Percentiles rank a stretch among this genome's conserved stretches.
phyloP scores from a whole-genome alignment of 2,888 invertebrate species.

The Pachycephus smyrnensis region DNA sequence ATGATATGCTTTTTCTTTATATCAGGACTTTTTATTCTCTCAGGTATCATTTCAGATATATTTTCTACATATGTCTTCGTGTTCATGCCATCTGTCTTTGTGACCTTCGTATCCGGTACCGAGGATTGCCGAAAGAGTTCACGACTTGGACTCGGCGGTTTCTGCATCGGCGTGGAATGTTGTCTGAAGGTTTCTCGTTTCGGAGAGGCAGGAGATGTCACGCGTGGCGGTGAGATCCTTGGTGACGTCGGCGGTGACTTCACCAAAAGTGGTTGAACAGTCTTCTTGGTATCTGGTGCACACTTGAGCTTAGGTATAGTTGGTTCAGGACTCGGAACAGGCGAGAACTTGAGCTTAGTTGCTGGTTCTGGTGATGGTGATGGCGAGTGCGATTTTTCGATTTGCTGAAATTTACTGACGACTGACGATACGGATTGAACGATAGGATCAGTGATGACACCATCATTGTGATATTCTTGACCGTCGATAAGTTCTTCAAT shows the following conservation, averaged over 20 bases:
- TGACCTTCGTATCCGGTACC: slow-evolving; percentile 35
- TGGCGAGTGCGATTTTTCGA: slow-evolving; percentile 58
- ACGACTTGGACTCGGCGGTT: slow-evolving; percentile 39
- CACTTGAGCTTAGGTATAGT: slow-evolving; percentile 28
- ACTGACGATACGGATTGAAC: slow-evolving; percentile 62
- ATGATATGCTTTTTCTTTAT: slow-evolving; percentile 24
- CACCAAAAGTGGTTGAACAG: slow-evolving; percentile 21
- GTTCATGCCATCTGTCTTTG: slow-evolving; percentile 30
- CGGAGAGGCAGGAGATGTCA: slow-evolving; percentile 50
- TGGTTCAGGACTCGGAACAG: slow-evolving; percentile 59
- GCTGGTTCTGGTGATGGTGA: slow-evolving; percentile 57
- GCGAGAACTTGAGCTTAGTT: slow-evolving; percentile 58
- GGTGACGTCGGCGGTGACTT: slow-evolving; percentile 48
- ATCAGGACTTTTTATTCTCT: slow-evolving; percentile 13
- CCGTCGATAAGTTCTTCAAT: slow-evolving; percentile 44
- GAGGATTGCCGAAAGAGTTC: slow-evolving; percentile 36
- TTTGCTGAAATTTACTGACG: slow-evolving; percentile 63
- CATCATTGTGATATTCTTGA: slow-evolving; percentile 50
- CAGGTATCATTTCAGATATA: background rate
- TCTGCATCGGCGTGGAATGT: slow-evolving; percentile 44
- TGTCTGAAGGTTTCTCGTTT: slow-evolving; percentile 35
- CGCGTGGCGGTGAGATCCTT: slow-evolving; percentile 48
- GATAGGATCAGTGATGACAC: slow-evolving; percentile 58
- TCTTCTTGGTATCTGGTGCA: slow-evolving; percentile 13
- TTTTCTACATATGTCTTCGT: slow-evolving; percentile 10